These are phyloP conservation scores for Polyommatus icarus DNA, from an alignment of 2,888 invertebrate species.

Conservation along the genomic window DNA sequence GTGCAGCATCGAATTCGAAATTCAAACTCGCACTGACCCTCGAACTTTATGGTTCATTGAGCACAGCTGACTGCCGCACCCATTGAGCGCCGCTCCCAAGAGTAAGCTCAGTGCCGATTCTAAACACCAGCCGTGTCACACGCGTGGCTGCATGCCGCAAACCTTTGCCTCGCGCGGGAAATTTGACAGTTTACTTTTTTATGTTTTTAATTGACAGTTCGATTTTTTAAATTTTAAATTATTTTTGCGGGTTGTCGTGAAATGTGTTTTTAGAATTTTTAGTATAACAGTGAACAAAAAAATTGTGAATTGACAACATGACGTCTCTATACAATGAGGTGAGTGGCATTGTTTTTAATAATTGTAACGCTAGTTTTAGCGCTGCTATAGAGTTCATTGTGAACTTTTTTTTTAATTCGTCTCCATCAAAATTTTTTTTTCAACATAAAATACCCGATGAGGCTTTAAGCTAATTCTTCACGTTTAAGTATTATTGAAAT, in stretches of 20 bases:
- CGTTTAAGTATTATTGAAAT: conserved; percentile 2
- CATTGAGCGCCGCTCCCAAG: conserved; percentile 41
- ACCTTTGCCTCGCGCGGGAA: conserved; percentile 64
- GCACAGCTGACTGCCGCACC: conserved; percentile 48
- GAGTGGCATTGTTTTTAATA: conserved; percentile 61
- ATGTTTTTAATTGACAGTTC: conserved; percentile 40
- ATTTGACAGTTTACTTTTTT: conserved; percentile 52
- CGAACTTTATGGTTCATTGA: conserved; percentile 78
- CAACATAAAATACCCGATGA: not conserved
- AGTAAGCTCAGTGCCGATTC: conserved; percentile 69
- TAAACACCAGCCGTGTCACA: conserved; percentile 75
- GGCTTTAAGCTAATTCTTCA: not conserved
- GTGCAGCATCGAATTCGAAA: conserved; percentile 33
- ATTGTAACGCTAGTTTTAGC: not conserved
- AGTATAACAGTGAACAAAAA: conserved; percentile 58
- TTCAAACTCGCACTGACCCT: conserved; percentile 62
- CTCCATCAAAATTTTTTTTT: not conserved
- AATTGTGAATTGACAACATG: conserved; percentile 58
- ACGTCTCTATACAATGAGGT: conserved; percentile 75
- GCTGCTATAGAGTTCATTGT: not conserved
- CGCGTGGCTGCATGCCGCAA: conserved; percentile 65
- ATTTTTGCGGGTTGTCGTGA: conserved; percentile 48
- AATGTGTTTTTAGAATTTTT: conserved; percentile 58
- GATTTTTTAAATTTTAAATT: conserved; percentile 32
- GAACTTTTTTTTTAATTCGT: not conserved